Percentiles rank a stretch among this genome's conserved stretches.
Evolutionary conservation across 92 coral and sea anemone genomes (phyloP).

Genomic region (Muricea muricata): DNA sequence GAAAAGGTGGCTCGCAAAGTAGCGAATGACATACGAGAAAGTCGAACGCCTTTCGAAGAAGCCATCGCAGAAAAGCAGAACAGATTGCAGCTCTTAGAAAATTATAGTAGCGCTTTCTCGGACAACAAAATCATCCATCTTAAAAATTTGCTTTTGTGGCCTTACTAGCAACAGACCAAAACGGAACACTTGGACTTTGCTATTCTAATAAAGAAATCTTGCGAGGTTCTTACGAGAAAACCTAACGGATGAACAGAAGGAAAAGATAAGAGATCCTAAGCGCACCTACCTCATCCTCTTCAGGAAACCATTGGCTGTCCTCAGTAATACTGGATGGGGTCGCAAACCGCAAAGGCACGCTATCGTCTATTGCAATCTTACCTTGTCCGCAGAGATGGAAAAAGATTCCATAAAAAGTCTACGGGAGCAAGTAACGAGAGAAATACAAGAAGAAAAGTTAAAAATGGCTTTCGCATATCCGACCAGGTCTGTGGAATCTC

Average conservation of each 20-base stretch:
- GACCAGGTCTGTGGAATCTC: neutral
- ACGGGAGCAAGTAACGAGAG: neutral
- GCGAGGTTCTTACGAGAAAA: conserved; percentile 38
- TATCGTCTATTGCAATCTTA: conserved; percentile 31
- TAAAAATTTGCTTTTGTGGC: conserved; percentile 26
- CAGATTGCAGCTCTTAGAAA: neutral
- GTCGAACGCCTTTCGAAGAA: conserved; percentile 23
- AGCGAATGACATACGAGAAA: conserved; percentile 33
- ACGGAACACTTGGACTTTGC: neutral
- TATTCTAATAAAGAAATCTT: conserved; percentile 10
- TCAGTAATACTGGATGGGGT: conserved; percentile 45
- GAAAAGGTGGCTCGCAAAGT: neutral
- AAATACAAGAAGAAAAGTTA: neutral
- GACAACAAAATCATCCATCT: conserved; percentile 54
- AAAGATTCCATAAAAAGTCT: conserved; percentile 7
- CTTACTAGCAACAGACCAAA: neutral
- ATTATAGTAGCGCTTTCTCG: conserved; percentile 48
- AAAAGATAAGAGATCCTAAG: conserved; percentile 36
- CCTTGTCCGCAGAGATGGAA: conserved; percentile 9
- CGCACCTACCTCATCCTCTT: conserved; percentile 35
- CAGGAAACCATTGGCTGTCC: conserved; percentile 45
- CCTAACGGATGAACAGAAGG: conserved; percentile 38
- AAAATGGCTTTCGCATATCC: neutral
- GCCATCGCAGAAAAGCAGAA: conserved; percentile 5
- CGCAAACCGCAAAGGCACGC: conserved; percentile 48